A percentile compares a stretch with the other conserved stretches of the same genome.
These are phyloP conservation scores for Acholoe squamosa DNA, from an alignment of 2,888 invertebrate species.

Conservation along the genomic window DNA sequence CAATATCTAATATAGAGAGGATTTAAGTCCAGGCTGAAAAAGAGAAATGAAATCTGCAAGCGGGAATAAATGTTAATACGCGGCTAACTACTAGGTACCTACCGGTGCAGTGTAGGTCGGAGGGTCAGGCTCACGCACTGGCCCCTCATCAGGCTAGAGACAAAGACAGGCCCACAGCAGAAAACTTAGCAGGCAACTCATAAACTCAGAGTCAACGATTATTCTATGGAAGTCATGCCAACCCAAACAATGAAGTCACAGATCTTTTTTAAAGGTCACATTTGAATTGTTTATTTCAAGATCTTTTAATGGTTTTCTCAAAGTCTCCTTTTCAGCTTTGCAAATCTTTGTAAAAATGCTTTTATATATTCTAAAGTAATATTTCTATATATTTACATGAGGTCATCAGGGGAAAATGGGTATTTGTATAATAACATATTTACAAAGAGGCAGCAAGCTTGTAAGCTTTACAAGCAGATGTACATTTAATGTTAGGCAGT, in stretches of 20 bases:
- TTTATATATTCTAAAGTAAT: no score
- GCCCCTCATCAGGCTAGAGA: constrained; percentile 38
- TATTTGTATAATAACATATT: no score
- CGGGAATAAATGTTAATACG: neutral
- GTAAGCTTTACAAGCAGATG: no score
- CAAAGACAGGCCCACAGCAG: constrained; percentile 34
- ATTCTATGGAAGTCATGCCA: neutral
- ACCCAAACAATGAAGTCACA: neutral
- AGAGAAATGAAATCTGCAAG: neutral
- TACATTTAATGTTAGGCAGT: no score
- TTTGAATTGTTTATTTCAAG: no score
- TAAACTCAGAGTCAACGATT: constrained; percentile 27
- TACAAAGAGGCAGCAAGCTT: no score
- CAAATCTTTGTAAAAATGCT: no score
- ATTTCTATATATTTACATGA: no score
- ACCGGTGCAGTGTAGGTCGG: constrained; percentile 23
- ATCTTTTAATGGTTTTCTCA: no score
- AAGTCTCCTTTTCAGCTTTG: no score
- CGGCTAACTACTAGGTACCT: constrained; percentile 14
- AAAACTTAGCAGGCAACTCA: constrained; percentile 3
- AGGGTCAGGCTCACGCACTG: neutral
- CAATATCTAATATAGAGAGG: neutral
- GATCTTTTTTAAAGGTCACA: no score
- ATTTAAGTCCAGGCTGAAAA: neutral
- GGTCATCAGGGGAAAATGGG: no score